Evolutionary conservation across 2,888 invertebrate genomes (phyloP).

Genomic region (Gryllus longicercus): DNA sequence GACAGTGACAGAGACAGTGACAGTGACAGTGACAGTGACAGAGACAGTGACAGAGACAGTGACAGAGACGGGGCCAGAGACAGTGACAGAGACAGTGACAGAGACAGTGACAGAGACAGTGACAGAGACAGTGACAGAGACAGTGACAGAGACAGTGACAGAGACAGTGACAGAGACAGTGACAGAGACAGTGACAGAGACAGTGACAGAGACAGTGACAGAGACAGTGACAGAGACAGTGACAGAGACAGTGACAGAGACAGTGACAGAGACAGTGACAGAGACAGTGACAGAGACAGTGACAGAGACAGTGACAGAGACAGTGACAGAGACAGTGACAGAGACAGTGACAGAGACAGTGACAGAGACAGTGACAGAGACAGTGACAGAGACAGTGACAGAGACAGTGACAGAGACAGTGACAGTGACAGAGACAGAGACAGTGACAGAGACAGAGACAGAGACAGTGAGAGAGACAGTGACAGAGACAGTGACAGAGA

Average conservation of each 20-base stretch:
- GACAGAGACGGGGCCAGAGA: slow-evolving; percentile 3
- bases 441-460: slow-evolving; percentile 24
- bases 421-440: not conserved
- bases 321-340: slow-evolving; percentile 27
- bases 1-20: slow-evolving; percentile 27
- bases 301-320: slow-evolving; percentile 23
- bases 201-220: slow-evolving; percentile 27
- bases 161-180: slow-evolving; percentile 23
- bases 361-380: slow-evolving; percentile 21
- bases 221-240: slow-evolving; percentile 21
- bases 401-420: not conserved
- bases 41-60: slow-evolving; percentile 24
- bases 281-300: slow-evolving; percentile 24
- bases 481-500: slow-evolving; percentile 18
- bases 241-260: slow-evolving; percentile 25
- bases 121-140: slow-evolving; percentile 22
- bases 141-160: slow-evolving; percentile 26
- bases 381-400: not conserved
- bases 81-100: slow-evolving; percentile 22
- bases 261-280: slow-evolving; percentile 25
- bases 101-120: slow-evolving; percentile 20
- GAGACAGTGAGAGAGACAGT: not conserved
- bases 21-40: slow-evolving; percentile 26
- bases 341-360: slow-evolving; percentile 19
- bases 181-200: slow-evolving; percentile 12